Percentiles rank a stretch among this genome's conserved stretches.
Evolutionary conservation across 2,113 vertebrate species (phyloP).

Genomic region (Cercocebus atys): DNA sequence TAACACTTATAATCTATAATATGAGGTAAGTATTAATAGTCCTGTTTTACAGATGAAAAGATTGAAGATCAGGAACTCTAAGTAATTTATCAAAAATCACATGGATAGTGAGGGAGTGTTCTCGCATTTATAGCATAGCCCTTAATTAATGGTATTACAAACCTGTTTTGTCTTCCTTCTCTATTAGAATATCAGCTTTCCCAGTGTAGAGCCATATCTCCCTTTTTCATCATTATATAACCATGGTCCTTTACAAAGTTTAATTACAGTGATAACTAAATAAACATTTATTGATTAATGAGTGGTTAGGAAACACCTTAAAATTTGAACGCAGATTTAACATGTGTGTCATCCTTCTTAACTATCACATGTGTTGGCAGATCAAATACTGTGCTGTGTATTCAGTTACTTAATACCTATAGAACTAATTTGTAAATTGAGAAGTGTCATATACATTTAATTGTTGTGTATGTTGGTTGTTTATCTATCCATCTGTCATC

Average conservation of each 20-base stretch:
- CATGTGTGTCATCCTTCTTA: not conserved
- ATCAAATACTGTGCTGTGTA: not conserved
- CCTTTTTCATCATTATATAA: not conserved
- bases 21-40: not conserved
- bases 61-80: not conserved
- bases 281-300: not conserved
- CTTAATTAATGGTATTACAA: not conserved
- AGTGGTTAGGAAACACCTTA: not conserved
- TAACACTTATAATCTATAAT: not conserved
- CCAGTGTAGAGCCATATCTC: not conserved
- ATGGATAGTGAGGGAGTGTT: not conserved
- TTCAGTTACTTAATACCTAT: not conserved
- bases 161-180: not conserved
- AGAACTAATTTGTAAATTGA: not conserved
- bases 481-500: not conserved
- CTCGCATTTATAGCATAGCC: not conserved
- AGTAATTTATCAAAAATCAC: not conserved
- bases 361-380: not conserved
- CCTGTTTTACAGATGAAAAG: not conserved
- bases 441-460: not conserved
- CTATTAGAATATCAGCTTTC: not conserved
- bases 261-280: not conserved
- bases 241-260: not conserved
- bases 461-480: not conserved
- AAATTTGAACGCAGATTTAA: not conserved